Percentiles rank a stretch among this genome's conserved stretches.
These are phyloP conservation scores for Psophia crepitans DNA, from an alignment of 2,113 vertebrate genomes.

Conservation along the genomic window DNA sequence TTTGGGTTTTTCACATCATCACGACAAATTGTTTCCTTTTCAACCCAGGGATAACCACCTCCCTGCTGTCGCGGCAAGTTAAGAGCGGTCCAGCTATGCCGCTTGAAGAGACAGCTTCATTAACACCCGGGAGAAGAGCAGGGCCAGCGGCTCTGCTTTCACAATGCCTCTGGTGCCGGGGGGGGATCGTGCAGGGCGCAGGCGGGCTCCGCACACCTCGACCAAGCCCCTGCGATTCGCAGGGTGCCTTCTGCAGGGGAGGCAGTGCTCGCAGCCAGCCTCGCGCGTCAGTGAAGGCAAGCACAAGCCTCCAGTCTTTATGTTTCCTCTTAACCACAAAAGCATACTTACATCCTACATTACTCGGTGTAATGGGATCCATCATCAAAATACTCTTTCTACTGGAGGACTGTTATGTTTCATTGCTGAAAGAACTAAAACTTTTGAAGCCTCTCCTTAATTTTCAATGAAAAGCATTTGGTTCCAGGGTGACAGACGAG, in stretches of 20 bases:
- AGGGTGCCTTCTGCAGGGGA: neutral
- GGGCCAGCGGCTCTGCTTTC: neutral
- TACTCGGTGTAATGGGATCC: constrained; percentile 28
- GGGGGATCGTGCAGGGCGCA: fast-evolving
- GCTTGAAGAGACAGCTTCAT: fast-evolving
- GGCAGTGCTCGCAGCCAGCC: neutral
- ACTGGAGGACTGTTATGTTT: constrained; percentile 31
- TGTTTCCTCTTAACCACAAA: neutral
- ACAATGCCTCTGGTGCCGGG: fast-evolving
- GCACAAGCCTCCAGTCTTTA: neutral
- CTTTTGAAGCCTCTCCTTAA: constrained; percentile 58
- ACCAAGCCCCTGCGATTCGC: neutral
- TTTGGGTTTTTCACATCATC: neutral
- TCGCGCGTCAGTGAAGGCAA: neutral
- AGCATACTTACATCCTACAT: constrained; percentile 22
- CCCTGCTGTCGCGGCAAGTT: neutral
- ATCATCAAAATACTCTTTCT: constrained; percentile 42
- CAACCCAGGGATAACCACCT: neutral
- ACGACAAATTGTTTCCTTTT: neutral
- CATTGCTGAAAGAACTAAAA: constrained; percentile 43
- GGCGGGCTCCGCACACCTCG: neutral
- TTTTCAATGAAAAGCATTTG: constrained; percentile 66
- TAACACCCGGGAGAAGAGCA: neutral
- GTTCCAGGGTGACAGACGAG: constrained; percentile 68
- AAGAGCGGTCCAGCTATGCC: fast-evolving